Evolutionary conservation across 2,888 invertebrate species (phyloP).

Genomic region (Sesamia inferens): DNA sequence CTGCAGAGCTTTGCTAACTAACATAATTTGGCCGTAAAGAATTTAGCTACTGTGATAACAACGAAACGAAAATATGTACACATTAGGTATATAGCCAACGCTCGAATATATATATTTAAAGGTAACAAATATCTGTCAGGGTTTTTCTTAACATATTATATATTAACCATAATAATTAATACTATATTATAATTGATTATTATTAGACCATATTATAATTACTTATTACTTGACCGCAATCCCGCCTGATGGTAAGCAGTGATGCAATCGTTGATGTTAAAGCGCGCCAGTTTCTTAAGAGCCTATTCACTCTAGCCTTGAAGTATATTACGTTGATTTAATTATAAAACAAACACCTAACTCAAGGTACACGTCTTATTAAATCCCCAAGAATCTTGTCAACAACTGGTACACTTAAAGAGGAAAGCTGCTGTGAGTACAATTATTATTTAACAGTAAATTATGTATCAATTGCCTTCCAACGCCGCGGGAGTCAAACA

Average conservation of each 20-base stretch:
- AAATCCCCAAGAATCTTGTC: constrained; percentile 7
- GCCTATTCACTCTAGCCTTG: no score
- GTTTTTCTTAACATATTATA: no score
- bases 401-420: neutral
- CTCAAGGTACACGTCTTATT: neutral
- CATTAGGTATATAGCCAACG: neutral
- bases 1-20: neutral
- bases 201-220: no score
- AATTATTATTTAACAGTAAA: constrained; percentile 28
- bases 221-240: no score
- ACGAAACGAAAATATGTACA: neutral
- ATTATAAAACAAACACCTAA: neutral
- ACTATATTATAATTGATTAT: no score
- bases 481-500: constrained; percentile 31
- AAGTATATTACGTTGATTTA: neutral
- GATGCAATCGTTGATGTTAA: no score
- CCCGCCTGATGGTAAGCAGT: no score
- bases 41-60: neutral
- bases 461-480: constrained; percentile 17
- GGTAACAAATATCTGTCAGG: neutral
- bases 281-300: no score
- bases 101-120: neutral
- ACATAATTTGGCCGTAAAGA: neutral
- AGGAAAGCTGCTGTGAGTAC: constrained; percentile 9
- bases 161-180: no score